Evolutionary conservation across 2,113 vertebrate species (phyloP), one percentile per base, ranked within the genome.

Genomic region (Rousettus leschenaultii): DNA sequence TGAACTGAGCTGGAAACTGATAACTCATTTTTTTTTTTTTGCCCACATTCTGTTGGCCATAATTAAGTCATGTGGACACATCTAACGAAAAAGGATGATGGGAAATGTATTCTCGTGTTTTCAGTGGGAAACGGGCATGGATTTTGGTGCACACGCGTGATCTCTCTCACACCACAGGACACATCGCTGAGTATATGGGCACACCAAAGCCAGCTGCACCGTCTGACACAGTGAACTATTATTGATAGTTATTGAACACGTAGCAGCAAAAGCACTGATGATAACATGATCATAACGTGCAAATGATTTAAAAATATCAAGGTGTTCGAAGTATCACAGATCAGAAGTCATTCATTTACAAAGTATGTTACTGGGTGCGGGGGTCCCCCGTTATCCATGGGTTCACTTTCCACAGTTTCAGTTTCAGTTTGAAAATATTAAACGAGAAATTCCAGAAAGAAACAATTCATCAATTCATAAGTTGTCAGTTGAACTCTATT

Each of bases 181-280:
- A 12, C 5, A 48, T 18, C 24, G 38, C 1, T 55, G 24, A 78
- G 74, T 9, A 19, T 30, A 21, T 19, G 38, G 43, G 6, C 3
- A 0, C 57, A 12, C 3, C 33, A 61, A 24, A 77, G 5, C 33
- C 1, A 73, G 18, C 3, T 6, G 2, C 14, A 9, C 6, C 61
- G 8, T 38, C 7, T 86, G 68, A 1, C 24, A 28, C 10, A 43
- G 43, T 43, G 33, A 82, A 26, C 30, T 14, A 0, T 73, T 73
- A 40, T 6, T 7, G 11, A 78, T 33, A 55, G 22, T 16, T 9
- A 28, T 9, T 43, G n/a, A 85, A 45, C 19, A 74, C 6, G 70
- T 22, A 33, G 80, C 2, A 79, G 19, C 18, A 57, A 55, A 78
- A 57, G 0, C 24, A 57, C 7, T 48, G 15, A 48, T 45, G 51